Evolutionary conservation across 2,797 vertebrate genomes (phyloP).

Genomic region (Esox masquinongy): DNA sequence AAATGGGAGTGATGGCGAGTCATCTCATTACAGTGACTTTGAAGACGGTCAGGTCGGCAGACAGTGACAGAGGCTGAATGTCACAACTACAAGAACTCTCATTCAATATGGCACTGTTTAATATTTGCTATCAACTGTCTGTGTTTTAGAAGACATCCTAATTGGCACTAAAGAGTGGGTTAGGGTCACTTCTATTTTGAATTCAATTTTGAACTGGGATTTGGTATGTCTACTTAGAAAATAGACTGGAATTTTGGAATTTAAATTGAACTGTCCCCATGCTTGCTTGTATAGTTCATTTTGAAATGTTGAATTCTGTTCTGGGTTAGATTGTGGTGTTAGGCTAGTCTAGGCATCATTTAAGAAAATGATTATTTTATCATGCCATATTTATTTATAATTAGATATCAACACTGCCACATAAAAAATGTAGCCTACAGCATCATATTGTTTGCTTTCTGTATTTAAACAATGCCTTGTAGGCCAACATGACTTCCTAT

Average conservation of each 20-base stretch:
- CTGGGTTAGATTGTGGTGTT: neutral
- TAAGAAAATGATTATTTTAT: neutral
- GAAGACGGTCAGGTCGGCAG: constrained; percentile 69
- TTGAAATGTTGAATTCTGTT: neutral
- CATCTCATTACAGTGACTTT: constrained; percentile 74
- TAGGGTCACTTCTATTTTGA: no score
- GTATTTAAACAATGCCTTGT: neutral
- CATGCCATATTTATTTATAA: constrained; percentile 13
- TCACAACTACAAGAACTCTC: neutral
- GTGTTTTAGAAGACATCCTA: constrained; percentile 17
- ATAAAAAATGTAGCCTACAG: neutral
- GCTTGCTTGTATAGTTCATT: neutral
- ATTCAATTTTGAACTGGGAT: no score
- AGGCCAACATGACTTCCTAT: no score
- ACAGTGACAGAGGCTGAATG: constrained; percentile 42
- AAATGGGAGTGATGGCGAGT: constrained; percentile 78
- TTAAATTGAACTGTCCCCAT: no score
- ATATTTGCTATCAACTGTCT: neutral
- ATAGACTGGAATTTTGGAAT: no score
- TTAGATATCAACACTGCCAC: neutral
- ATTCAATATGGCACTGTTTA: neutral
- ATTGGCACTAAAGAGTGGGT: neutral
- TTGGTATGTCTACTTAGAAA: no score
- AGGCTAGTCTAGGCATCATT: neutral
- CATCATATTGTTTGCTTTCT: neutral